Evolutionary conservation across 2,888 invertebrate genomes (phyloP).

Genomic region (Cerceris ruficornis): DNA sequence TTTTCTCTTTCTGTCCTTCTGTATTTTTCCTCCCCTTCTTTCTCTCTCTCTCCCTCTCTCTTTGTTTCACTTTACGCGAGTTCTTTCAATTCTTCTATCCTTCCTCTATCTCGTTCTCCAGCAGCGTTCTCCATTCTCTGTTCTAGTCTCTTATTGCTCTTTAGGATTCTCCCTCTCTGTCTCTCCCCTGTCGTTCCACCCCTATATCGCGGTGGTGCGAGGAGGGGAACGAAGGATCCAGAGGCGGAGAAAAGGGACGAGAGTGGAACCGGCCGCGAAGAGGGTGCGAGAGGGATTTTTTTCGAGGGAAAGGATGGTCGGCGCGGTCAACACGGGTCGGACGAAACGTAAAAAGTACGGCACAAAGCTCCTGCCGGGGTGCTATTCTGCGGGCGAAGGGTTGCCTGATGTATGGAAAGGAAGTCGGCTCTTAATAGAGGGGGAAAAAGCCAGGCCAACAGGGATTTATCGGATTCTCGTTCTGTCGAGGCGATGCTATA

Average conservation of each 20-base stretch:
- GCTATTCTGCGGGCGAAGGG: slow-evolving; percentile 66
- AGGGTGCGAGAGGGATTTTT: slow-evolving; percentile 38
- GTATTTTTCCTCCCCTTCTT: slow-evolving; percentile 1
- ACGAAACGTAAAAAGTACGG: slow-evolving; percentile 65
- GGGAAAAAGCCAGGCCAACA: slow-evolving; percentile 39
- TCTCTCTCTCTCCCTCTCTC: slow-evolving; percentile 4
- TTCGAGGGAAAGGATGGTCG: slow-evolving; percentile 40
- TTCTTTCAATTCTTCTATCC: not conserved
- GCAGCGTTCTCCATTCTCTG: not conserved
- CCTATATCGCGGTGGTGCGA: slow-evolving; percentile 9
- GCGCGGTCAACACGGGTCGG: slow-evolving; percentile 54
- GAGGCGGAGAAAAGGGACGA: slow-evolving; percentile 56
- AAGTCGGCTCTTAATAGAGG: slow-evolving; percentile 67
- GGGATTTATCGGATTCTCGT: slow-evolving; percentile 58
- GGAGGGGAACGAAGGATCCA: slow-evolving; percentile 30
- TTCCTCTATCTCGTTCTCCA: slow-evolving; percentile 3
- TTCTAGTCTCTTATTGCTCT: not conserved
- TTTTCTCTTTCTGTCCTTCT: not conserved
- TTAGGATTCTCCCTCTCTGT: not conserved
- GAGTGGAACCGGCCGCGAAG: slow-evolving; percentile 23
- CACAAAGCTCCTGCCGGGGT: slow-evolving; percentile 61
- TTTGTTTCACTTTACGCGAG: not conserved
- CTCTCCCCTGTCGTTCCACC: slow-evolving; percentile 1
- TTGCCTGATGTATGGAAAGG: slow-evolving; percentile 71
- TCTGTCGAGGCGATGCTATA: slow-evolving; percentile 58